Percentiles rank a stretch among this genome's conserved stretches.
Evolutionary conservation across 1,140 invertebrate genomes (phyloP).

Genomic region (Teleogryllus occipitalis): DNA sequence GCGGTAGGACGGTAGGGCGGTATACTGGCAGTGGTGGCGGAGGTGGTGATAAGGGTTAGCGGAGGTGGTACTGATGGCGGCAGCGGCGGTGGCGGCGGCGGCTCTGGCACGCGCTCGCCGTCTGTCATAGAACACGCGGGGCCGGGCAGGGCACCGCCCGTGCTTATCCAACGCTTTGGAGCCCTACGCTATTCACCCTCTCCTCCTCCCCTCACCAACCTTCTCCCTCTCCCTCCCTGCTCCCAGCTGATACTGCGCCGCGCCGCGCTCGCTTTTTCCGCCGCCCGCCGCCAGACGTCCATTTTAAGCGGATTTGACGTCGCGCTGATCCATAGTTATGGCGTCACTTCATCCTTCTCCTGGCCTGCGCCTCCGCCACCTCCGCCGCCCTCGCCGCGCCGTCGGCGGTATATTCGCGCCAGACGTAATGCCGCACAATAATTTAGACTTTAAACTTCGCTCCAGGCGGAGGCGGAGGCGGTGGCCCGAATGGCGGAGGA

Average conservation of each 20-base stretch:
- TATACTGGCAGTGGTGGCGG: no score
- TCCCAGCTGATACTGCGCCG: background rate
- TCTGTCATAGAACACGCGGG: background rate
- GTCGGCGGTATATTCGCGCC: background rate
- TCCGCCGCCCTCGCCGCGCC: background rate
- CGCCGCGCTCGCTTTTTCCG: background rate
- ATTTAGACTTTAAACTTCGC: background rate
- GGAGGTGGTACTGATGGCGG: no score
- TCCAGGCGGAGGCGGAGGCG: background rate
- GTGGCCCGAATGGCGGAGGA: no score
- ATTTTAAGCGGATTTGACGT: conserved; percentile 4
- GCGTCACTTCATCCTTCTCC: conserved; percentile 2
- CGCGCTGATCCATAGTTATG: background rate
- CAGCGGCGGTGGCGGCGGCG: no score
- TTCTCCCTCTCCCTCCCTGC: background rate
- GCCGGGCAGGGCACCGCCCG: background rate
- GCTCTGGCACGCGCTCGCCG: background rate
- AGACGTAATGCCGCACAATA: background rate
- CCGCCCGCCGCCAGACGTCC: background rate
- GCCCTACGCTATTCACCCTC: background rate
- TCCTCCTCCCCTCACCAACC: background rate
- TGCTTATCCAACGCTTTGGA: background rate
- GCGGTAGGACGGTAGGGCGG: no score
- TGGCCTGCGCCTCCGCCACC: no score
- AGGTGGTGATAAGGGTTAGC: no score